phyloP scores from a whole-genome alignment of 2,888 invertebrate genomes.

The Scaptomyza parva region DNA sequence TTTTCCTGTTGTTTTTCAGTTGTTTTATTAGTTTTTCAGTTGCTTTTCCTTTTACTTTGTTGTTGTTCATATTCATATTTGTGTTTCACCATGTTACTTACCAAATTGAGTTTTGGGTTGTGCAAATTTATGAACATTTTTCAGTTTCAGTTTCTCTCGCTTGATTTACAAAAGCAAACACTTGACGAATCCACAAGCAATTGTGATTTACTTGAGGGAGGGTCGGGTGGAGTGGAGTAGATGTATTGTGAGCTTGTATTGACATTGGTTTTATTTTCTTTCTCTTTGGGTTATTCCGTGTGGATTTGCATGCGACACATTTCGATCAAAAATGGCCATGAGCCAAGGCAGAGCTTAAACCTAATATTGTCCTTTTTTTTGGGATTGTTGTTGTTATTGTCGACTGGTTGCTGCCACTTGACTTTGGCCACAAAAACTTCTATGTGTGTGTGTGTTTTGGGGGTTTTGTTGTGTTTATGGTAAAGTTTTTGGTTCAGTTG shows the following conservation, averaged over 20 bases:
- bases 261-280: conserved; percentile 2
- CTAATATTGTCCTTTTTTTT: conserved; percentile 6
- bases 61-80: too few relatives aligned
- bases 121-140: conserved; percentile 23
- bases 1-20: too few relatives aligned
- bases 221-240: too few relatives aligned
- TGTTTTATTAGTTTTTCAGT: too few relatives aligned
- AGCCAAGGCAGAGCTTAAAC: not conserved
- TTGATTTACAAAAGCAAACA: not conserved
- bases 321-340: conserved; percentile 18
- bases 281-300: not conserved
- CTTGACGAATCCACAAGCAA: not conserved
- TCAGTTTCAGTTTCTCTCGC: not conserved
- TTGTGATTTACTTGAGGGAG: conserved; percentile 2
- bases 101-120: conserved; percentile 1
- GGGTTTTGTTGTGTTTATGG: conserved; percentile 7
- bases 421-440: conserved; percentile 9
- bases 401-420: conserved; percentile 13
- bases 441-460: not conserved
- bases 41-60: too few relatives aligned
- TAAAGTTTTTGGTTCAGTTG: conserved; percentile 30
- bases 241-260: conserved; percentile 12
- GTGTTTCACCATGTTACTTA: conserved; percentile 5
- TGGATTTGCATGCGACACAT: conserved; percentile 14
- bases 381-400: not conserved